A percentile compares a stretch with the other conserved stretches of the same genome.
phyloP scores from a whole-genome alignment of 1,140 invertebrate species.

The Hyles euphorbiae region DNA sequence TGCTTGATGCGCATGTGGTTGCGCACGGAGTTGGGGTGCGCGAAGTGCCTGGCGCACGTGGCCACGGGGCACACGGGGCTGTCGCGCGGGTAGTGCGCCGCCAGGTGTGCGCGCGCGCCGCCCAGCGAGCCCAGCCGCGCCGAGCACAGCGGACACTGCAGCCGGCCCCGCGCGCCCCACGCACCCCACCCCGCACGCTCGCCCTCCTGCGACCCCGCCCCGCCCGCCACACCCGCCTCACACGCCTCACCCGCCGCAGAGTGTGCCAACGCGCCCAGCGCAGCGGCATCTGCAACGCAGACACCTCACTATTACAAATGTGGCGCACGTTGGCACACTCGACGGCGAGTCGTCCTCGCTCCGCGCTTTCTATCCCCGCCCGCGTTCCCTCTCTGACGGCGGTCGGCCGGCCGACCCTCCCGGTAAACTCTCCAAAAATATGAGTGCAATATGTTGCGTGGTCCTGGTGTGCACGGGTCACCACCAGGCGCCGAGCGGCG shows the following conservation, averaged over 20 bases:
- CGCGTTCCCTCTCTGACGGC: slow-evolving; percentile 16
- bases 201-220: slow-evolving; percentile 34
- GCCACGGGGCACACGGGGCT: slow-evolving; percentile 86
- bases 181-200: slow-evolving; percentile 32
- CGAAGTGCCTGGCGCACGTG: slow-evolving; percentile 83
- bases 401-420: not conserved
- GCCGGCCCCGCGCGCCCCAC: slow-evolving; percentile 32
- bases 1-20: slow-evolving; percentile 91
- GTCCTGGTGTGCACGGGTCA: slow-evolving; percentile 16
- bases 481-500: slow-evolving; percentile 62
- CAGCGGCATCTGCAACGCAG: slow-evolving; percentile 72
- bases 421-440: slow-evolving; percentile 60
- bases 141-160: slow-evolving; percentile 84
- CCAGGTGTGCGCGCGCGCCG: slow-evolving; percentile 83
- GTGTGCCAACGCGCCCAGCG: slow-evolving; percentile 61
- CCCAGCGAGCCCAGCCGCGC: slow-evolving; percentile 77
- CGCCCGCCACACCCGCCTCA: slow-evolving; percentile 30
- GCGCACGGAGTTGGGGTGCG: slow-evolving; percentile 87
- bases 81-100: slow-evolving; percentile 87
- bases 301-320: slow-evolving; percentile 59
- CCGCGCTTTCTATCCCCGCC: too few species aligned
- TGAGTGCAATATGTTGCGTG: slow-evolving; percentile 34
- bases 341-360: not conserved
- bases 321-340: slow-evolving; percentile 43
- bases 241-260: slow-evolving; percentile 41